Evolutionary conservation across 2,113 vertebrate species (phyloP).

Genomic region (Buteo buteo): DNA sequence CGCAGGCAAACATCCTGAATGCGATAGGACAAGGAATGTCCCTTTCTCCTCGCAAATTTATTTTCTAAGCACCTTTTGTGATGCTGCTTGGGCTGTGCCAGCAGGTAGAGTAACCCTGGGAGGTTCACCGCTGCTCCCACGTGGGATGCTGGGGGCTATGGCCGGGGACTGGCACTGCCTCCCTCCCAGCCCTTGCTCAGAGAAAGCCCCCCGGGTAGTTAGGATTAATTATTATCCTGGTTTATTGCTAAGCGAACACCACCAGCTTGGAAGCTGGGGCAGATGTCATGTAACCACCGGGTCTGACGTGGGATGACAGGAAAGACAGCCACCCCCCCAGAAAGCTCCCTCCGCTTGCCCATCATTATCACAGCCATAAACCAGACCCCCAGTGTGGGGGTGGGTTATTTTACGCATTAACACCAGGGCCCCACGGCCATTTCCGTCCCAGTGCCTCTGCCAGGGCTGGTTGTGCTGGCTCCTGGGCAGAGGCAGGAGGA

Average conservation of each 20-base stretch:
- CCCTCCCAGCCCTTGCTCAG: neutral
- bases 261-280: neutral
- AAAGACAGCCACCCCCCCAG: neutral
- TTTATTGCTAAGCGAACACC: neutral
- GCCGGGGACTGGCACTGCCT: neutral
- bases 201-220: neutral
- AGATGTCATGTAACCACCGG: neutral
- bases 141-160: neutral
- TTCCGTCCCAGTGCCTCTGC: neutral
- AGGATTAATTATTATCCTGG: conserved; percentile 13
- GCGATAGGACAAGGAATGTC: neutral
- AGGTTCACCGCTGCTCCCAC: fast-evolving
- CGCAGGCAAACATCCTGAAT: neutral
- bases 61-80: neutral
- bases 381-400: fast-evolving
- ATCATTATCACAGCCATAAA: neutral
- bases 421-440: neutral
- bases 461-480: neutral
- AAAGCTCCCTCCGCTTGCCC: neutral
- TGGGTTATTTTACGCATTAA: neutral
- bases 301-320: neutral
- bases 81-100: neutral
- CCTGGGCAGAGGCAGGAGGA: neutral
- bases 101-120: neutral
- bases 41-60: neutral